These are phyloP conservation scores for Rynchops niger DNA, from an alignment of 2,113 vertebrate species.

Conservation along the genomic window DNA sequence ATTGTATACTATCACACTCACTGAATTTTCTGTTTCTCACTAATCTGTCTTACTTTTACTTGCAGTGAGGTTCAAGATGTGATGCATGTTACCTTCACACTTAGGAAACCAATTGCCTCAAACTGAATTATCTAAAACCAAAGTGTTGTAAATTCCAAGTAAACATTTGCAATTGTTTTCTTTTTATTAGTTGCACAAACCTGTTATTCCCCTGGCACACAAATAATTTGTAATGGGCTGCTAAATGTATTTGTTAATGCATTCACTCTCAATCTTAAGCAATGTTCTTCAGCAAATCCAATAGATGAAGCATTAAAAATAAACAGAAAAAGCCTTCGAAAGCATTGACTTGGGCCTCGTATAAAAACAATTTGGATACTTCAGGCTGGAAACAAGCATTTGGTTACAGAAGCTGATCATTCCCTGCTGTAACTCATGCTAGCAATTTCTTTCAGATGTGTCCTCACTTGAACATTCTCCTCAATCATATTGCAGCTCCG, in stretches of 20 bases:
- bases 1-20: background rate
- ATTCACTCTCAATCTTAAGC: slow-evolving; percentile 13
- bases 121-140: slow-evolving; percentile 25
- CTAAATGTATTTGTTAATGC: slow-evolving; percentile 43
- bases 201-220: background rate
- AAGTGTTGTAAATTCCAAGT: slow-evolving; percentile 38
- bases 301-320: slow-evolving; percentile 8
- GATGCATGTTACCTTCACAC: background rate
- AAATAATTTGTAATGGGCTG: slow-evolving; percentile 28
- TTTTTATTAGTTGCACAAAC: slow-evolving; percentile 43
- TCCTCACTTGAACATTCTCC: background rate
- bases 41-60: background rate
- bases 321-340: slow-evolving; percentile 12
- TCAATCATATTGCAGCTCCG: background rate
- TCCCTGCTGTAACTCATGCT: background rate
- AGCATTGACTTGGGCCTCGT: background rate
- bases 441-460: slow-evolving; percentile 38
- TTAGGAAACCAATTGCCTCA: slow-evolving; percentile 19
- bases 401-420: background rate
- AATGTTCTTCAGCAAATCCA: slow-evolving; percentile 34
- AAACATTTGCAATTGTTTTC: slow-evolving; percentile 36
- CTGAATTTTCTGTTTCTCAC: background rate
- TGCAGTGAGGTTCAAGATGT: background rate
- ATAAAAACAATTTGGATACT: slow-evolving; percentile 7
- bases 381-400: slow-evolving; percentile 14